Percentiles rank a stretch among this genome's conserved stretches.
These are phyloP conservation scores for Zaprionus gabonicus DNA, from an alignment of 1,140 invertebrate genomes.

Conservation along the genomic window DNA sequence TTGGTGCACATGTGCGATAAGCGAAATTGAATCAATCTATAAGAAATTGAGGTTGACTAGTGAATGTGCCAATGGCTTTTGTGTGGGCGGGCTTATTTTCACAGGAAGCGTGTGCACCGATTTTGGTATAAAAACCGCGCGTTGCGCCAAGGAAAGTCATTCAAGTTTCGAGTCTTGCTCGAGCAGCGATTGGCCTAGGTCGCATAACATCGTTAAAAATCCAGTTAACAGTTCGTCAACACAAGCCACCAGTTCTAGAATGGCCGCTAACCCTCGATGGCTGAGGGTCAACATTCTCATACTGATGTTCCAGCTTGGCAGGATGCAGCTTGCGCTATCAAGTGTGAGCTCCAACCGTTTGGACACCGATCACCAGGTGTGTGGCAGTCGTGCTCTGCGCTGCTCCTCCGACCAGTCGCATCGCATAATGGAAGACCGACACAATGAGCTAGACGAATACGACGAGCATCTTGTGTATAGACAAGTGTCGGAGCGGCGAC, in stretches of 20 bases:
- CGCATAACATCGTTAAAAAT: neutral
- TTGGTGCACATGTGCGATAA: constrained; percentile 84
- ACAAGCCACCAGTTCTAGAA: constrained; percentile 15
- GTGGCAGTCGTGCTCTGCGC: constrained; percentile 14
- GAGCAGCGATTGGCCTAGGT: constrained; percentile 35
- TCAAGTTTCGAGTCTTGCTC: constrained; percentile 44
- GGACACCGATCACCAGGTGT: constrained; percentile 12
- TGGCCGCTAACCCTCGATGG: constrained; percentile 48
- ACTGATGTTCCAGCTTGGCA: constrained; percentile 49
- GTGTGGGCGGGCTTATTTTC: constrained; percentile 14
- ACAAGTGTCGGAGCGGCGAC: constrained; percentile 35
- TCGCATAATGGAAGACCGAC: constrained; percentile 33
- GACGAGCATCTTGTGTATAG: constrained; percentile 71
- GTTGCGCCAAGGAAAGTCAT: constrained; percentile 29
- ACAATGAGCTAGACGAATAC: constrained; percentile 46
- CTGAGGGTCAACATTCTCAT: constrained; percentile 56
- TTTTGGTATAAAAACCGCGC: constrained; percentile 60
- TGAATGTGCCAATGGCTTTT: constrained; percentile 15
- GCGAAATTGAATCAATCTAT: constrained; percentile 82
- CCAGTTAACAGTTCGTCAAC: neutral
- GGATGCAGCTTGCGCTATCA: constrained; percentile 12
- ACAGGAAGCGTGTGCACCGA: neutral
- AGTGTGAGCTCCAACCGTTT: neutral
- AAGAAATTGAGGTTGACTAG: constrained; percentile 60
- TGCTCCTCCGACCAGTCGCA: constrained; percentile 14